Base-by-base conservation (phyloP, 2,888 invertebrate species). In the Gortyna flavago region DNA sequence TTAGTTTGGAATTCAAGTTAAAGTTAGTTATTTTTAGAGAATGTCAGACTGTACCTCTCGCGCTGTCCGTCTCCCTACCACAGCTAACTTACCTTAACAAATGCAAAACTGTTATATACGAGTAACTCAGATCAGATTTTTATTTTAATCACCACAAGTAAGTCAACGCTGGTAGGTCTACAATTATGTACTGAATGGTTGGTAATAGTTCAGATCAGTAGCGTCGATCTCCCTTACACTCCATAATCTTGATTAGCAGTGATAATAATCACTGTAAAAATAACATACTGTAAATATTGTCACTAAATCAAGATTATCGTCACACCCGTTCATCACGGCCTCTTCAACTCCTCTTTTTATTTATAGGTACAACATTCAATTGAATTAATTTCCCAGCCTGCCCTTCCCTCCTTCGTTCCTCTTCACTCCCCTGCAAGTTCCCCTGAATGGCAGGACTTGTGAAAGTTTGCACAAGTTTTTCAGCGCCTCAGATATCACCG, bases 401-500 rank as follows among this genome's bases (percentile, higher is more conserved):
- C 25, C 41, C 13, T 2, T 9, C n/a, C n/a, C 1, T 21, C 18
- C 54, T 8, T 35, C 69, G 54, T 38, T 16, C 8, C 44, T 8
- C 65, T 6, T 11, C 25, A 2, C 13, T 51, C 51, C 75, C 74
- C 61, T 35, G 75, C 66, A 13, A 66, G 70, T 38, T 66, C 44
- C 59, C 35, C 67, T 81, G 85, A 84, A 84, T 77, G 67, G 85
- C 80, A 70, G 65, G 81, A 78, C 72, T 81, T 82, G 76, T 73
- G 65, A 72, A 83, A 85, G 80, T 87, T 85, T 25, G 83, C 72
- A 59, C 81, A 88, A 89, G 84, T 89, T 89, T 88, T 89, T 90
- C 89, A 86, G 69, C 88, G 86, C 80, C 83, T 81, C 81, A 81
- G 88, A 89, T 89, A 89, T 89, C 89, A 88, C 89, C 87, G 81